These are phyloP conservation scores for Otocyon megalotis DNA, from an alignment of 2,113 vertebrate genomes.

Conservation along the genomic window DNA sequence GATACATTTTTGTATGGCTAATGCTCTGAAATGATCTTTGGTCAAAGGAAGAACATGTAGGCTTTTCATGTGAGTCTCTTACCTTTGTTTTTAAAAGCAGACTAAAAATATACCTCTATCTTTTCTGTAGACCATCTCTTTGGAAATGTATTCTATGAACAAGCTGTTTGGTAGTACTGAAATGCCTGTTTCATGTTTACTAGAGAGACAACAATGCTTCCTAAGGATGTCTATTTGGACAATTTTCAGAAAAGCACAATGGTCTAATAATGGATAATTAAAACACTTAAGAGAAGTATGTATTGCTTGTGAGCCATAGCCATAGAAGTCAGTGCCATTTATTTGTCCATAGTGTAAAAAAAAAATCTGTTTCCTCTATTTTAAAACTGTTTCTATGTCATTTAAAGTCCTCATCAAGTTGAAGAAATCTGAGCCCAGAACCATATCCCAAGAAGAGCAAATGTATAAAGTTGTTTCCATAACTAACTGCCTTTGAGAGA, in stretches of 20 bases:
- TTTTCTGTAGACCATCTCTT: conserved; percentile 57
- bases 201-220: conserved; percentile 72
- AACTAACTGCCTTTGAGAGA: conserved; percentile 33
- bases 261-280: conserved; percentile 69
- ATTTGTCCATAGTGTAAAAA: conserved; percentile 18
- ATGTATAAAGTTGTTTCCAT: conserved; percentile 51
- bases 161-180: conserved; percentile 71
- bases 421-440: conserved; percentile 50
- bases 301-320: conserved; percentile 59
- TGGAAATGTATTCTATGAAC: conserved; percentile 64
- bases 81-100: conserved; percentile 9
- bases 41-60: conserved; percentile 25
- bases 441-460: neutral
- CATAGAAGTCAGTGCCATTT: conserved; percentile 47
- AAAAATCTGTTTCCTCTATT: conserved; percentile 14
- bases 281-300: conserved; percentile 80
- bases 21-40: conserved; percentile 45
- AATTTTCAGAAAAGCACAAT: conserved; percentile 77
- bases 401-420: conserved; percentile 40
- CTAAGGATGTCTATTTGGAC: conserved; percentile 73
- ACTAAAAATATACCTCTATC: neutral
- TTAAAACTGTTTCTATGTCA: conserved; percentile 30
- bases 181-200: conserved; percentile 64
- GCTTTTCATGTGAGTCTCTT: conserved; percentile 33
- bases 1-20: neutral